phyloP scores from a whole-genome alignment of 2,888 invertebrate genomes.

The Eueremaeus valkanovi region DNA sequence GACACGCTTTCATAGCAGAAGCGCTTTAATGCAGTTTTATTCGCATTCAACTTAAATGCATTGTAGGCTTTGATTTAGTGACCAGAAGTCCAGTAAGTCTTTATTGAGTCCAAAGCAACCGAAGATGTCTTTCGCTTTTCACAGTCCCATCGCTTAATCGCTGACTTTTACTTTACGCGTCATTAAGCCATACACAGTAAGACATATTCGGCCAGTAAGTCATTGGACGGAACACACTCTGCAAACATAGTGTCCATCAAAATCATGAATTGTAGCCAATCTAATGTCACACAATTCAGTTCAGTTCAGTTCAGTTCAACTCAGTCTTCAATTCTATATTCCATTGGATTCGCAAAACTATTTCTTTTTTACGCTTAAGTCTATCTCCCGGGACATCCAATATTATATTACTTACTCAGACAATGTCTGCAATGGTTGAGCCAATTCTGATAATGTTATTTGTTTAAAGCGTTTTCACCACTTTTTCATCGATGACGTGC shows the following conservation, averaged over 20 bases:
- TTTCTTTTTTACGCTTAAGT: background rate
- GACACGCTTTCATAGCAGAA: background rate
- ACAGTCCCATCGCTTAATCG: background rate
- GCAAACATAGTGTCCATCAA: slow-evolving; percentile 2
- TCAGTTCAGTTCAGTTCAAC: background rate
- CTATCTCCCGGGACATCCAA: slow-evolving; percentile 14
- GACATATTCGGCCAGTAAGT: background rate
- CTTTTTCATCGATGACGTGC: background rate
- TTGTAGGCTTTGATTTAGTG: slow-evolving; percentile 11
- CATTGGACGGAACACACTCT: background rate
- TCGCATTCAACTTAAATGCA: background rate
- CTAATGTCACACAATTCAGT: background rate
- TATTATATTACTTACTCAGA: slow-evolving; percentile 18
- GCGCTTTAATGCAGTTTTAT: background rate
- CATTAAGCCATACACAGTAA: background rate
- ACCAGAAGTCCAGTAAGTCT: background rate
- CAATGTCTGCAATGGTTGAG: background rate
- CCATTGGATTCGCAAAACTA: background rate
- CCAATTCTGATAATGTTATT: background rate
- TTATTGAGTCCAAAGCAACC: background rate
- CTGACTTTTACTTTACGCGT: slow-evolving; percentile 6
- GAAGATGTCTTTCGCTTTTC: slow-evolving; percentile 5
- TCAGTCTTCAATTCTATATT: background rate
- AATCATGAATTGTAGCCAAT: slow-evolving; percentile 1
- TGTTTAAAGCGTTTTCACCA: slow-evolving; percentile 14